Evolutionary conservation across 1,140 invertebrate genomes (phyloP), one percentile per base, ranked within the genome.

Genomic region (Leguminivora glycinivorella): DNA sequence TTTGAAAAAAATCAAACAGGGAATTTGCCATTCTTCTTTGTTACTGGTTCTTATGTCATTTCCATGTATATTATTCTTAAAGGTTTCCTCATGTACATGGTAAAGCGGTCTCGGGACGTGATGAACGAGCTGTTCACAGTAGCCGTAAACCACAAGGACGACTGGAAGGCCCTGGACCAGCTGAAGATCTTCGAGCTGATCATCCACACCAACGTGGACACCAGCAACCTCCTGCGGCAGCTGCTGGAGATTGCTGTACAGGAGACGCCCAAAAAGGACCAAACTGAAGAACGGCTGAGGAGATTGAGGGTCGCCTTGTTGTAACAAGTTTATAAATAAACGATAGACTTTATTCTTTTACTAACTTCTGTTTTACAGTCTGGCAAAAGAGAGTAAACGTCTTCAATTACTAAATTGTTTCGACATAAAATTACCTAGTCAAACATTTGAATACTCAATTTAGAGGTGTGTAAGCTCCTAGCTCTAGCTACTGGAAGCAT

Each of bases 101-200:
- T 89, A 9, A 89, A 89, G 67, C 88, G 86, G 66, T 79, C 83
- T 19, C 82, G 83, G 63, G 83, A 87, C 43, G 77, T 88, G n/a
- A 56, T 89, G 40, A 88, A 80, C 26, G 88, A 90, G 72, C 68
- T 90, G n/a, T 90, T 89, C 43, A 90, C 86, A 43, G 82, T 89
- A 0, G 88, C 85, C 0, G 76, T 89, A 14, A 87, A 85, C 22
- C 87, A 90, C 47, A 83, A 79, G 52, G 79, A 87, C 12, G 83
- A 87, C 52, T 90, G 84, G 83, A 87, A 84, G 67, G 84, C 87
- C 3, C 47, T 88, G 38, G 85, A 90, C 68, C 85, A 88, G 60
- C 67, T 90, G 71, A 88, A 87, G 43, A 81, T 88, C n/a, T 90
- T 88, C 66, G 88, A 90, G 66, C 67, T 87, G 9, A 84, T 90